Evolutionary conservation across 2,888 invertebrate genomes (phyloP), one percentile per base, ranked within the genome.

Genomic region (Xestia sexstrigata): DNA sequence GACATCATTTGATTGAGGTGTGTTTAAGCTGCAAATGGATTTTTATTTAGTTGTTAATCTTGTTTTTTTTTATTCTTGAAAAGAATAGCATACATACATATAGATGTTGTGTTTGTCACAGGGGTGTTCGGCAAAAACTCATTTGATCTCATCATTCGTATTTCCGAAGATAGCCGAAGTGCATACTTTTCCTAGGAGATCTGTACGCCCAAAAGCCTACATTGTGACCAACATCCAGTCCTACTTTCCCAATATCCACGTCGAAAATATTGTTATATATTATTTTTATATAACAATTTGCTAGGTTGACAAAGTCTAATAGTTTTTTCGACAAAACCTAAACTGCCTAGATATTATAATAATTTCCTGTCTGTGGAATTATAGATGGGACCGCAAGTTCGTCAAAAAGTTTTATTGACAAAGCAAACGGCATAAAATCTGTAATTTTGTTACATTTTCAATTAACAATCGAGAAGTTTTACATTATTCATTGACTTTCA

Each of bases 401-500:
- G 67, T 73, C 70, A 63, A 60, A 73, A 49, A 45, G 62, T 75
- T 86, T 74, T 67, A 84, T 84, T 86, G 73, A 80, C 63, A 26
- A 79, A 79, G 67, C 72, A 42, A 62, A 70, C 35, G 42, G 75
- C 60, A 77, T 52, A 26, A 26, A 76, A 45, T 49, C 60, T 68
- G 47, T 85, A 74, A 82, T 79, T 78, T 79, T 60, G 55, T 76
- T 85, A 78, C 47, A 67, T 74, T 87, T 78, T 76, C 76, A 82
- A 85, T 84, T 85, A 87, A 75, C 52, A 30, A 26, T 49, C 65
- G 42, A 76, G 47, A 65, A 77, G 58, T 79, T 79, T 74, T 76
- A 71, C 79, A 79, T 87, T 87, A 85, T 87, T 87, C 74, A 85
- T 72, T 65, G 74, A 26, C 68, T 85, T 79, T 70, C 47, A 75